Evolutionary conservation across 2,888 invertebrate genomes (phyloP), one percentile per base, ranked within the genome.

Genomic region (Malachius bipustulatus): DNA sequence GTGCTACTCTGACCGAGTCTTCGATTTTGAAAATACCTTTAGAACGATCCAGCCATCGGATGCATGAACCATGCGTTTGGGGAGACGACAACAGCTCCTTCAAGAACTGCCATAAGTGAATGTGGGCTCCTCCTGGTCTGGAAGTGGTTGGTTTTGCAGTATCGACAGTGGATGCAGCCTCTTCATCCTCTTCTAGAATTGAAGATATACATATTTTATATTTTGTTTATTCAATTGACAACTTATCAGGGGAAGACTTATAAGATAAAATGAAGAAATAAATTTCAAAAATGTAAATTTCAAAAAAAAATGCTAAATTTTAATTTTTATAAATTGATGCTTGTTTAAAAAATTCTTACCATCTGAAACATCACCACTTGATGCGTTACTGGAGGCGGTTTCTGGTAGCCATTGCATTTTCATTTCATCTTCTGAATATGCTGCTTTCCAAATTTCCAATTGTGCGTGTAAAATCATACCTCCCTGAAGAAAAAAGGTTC

Each of bases 1-100:
- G 75, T n/a, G 98, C 97, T 34, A 98, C 94, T 48, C 88, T 77
- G 15, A 93, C 89, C 8, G 94, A 94, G 66, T 98, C 96, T 64
- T 98, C 97, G 60, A 98, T 98, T 69, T 97, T 98, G 72, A 98
- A 98, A 28, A 97, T 84, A 38, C 94, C 96, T 63, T 82, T 85
- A 62, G 75, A 74, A 56, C 93, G 77, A 63, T 98, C 94, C 51
- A 97, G 68, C 97, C 98, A 98, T 56, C 94, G 80, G 57, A 98
- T 97, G 59, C 94, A 96, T 3, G 85, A 83, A 8, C 90, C 89
- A 61, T 93, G 88, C 16, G 79, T 66, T 48, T 88, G 84, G 0
- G 93, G 89, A 33, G 88, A 79, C 12, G 84, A 76, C 1, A 98
- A 71, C 10, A 98, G 74, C 60, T 98, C 96, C 60, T 94, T 94